Evolutionary conservation across 2,888 invertebrate genomes (phyloP).

Genomic region (Yponomeuta malinellus): DNA sequence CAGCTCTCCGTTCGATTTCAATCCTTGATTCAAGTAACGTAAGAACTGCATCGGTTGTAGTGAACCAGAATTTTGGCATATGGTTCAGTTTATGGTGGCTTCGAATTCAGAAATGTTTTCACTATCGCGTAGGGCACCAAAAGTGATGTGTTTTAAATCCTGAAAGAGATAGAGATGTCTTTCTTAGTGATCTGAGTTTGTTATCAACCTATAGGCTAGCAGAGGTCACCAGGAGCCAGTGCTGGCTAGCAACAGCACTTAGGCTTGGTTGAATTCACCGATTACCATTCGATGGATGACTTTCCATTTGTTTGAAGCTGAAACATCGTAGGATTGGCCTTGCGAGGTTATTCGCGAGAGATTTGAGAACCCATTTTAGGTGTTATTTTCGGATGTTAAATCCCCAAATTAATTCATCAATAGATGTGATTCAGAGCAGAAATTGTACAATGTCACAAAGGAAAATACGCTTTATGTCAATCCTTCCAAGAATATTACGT

Average conservation of each 20-base stretch:
- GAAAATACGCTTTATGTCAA: too few relatives aligned
- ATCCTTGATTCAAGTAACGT: not conserved
- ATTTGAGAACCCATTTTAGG: not conserved
- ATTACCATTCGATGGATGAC: conserved; percentile 3
- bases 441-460: too few relatives aligned
- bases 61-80: not conserved
- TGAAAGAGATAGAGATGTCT: not conserved
- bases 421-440: too few relatives aligned
- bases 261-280: not conserved
- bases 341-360: not conserved
- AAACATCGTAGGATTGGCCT: not conserved
- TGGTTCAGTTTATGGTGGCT: not conserved
- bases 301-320: not conserved
- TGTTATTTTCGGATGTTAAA: not conserved
- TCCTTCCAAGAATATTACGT: too few relatives aligned
- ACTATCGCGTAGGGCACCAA: not conserved
- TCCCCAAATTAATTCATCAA: not conserved
- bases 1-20: not conserved
- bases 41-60: not conserved
- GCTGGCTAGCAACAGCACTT: not conserved
- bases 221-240: not conserved
- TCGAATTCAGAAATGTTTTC: not conserved
- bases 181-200: not conserved
- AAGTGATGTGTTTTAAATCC: not conserved
- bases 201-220: not conserved